Evolutionary conservation across 2,113 vertebrate genomes (phyloP).

Genomic region (Callipepla californica): DNA sequence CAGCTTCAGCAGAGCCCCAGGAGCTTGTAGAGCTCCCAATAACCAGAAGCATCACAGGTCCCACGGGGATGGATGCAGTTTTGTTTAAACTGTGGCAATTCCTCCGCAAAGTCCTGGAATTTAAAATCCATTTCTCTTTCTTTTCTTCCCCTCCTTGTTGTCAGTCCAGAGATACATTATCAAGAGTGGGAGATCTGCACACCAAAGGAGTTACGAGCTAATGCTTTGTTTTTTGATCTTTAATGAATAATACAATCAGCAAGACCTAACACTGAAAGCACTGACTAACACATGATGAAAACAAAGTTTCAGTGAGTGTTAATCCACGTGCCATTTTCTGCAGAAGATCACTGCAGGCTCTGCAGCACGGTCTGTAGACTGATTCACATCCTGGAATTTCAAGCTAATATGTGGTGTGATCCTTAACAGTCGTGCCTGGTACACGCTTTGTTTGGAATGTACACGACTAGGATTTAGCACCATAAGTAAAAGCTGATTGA

Average conservation of each 20-base stretch:
- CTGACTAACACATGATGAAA: conserved; percentile 13
- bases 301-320: conserved; percentile 3
- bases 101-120: neutral
- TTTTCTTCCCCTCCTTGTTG: neutral
- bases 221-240: neutral
- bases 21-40: neutral
- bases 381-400: conserved; percentile 59
- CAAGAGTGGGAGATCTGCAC: neutral
- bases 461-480: neutral
- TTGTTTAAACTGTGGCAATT: neutral
- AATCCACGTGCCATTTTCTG: conserved; percentile 20
- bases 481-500: neutral
- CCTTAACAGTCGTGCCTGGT: neutral
- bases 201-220: neutral
- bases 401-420: neutral
- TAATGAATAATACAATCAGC: neutral
- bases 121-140: neutral
- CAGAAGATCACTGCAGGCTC: neutral
- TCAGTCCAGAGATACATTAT: neutral
- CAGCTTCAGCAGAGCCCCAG: neutral
- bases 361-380: neutral
- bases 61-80: neutral
- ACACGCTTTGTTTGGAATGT: neutral
- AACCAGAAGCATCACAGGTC: neutral
- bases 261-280: neutral